A percentile compares a stretch with the other conserved stretches of the same genome.
These are phyloP conservation scores for Stegodyphus dumicola DNA, from an alignment of 1,140 invertebrate genomes.

Conservation along the genomic window DNA sequence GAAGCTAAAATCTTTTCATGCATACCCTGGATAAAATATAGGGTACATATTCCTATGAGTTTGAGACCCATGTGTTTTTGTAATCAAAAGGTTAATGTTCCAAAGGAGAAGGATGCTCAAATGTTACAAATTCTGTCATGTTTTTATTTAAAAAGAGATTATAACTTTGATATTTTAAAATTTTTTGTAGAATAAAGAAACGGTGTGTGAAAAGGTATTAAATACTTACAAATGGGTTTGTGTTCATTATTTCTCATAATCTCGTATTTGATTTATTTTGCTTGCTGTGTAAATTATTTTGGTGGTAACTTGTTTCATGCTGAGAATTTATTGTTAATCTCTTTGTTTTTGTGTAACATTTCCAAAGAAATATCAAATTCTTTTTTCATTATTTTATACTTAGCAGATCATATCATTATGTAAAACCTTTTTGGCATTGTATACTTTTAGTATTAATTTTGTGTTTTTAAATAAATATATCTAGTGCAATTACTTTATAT, in stretches of 20 bases:
- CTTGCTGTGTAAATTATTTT: conserved; percentile 36
- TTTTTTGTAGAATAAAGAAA: not conserved
- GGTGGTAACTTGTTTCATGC: not conserved
- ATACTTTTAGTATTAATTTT: conserved; percentile 58
- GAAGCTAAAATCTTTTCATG: no score
- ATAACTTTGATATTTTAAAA: conserved; percentile 3
- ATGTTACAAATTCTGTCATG: conserved; percentile 19
- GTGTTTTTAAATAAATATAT: conserved; percentile 15
- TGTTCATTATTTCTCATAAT: conserved; percentile 50
- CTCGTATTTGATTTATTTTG: conserved; percentile 49
- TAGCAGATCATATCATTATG: conserved; percentile 50
- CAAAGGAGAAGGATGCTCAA: conserved; percentile 49
- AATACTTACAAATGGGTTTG: conserved; percentile 20
- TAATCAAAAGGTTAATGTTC: conserved; percentile 57
- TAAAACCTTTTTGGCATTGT: conserved; percentile 50
- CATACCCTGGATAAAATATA: not conserved
- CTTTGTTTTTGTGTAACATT: conserved; percentile 11
- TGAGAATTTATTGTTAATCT: not conserved
- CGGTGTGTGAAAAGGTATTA: conserved; percentile 1
- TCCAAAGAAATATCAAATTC: conserved; percentile 59
- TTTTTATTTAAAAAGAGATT: conserved; percentile 1
- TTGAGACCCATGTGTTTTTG: conserved; percentile 50
- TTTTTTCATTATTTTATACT: conserved; percentile 56
- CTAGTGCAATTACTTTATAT: conserved; percentile 60
- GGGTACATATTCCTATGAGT: conserved; percentile 19